Conservation (phyloP, 2,113 vertebrate genomes). For the Muscicapa adusta region DNA sequence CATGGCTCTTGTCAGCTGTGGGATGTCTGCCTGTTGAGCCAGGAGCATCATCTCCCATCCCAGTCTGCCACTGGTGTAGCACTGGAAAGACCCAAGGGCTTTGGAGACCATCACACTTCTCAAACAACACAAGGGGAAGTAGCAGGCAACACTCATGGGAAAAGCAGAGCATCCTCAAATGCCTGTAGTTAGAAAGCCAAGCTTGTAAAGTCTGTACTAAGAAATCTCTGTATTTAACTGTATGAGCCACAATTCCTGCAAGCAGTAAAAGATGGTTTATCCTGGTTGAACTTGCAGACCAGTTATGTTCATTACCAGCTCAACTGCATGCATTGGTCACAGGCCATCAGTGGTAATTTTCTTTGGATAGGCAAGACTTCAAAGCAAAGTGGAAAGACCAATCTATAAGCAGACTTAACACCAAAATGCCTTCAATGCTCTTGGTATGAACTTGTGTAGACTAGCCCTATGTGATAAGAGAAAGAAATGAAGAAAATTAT, state of each 20-base stretch:
- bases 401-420: not conserved
- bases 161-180: not conserved
- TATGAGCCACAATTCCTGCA: not conserved
- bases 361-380: not conserved
- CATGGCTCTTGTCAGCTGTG: not conserved
- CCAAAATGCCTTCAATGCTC: not conserved
- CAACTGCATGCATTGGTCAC: not conserved
- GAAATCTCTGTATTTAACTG: not conserved
- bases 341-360: not conserved
- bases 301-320: not conserved
- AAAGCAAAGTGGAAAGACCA: not conserved
- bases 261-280: not conserved
- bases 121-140: not conserved
- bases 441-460: not conserved
- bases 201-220: not conserved
- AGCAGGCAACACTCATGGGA: not conserved
- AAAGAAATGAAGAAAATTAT: not conserved
- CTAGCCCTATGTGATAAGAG: not conserved
- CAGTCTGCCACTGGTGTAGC: not conserved
- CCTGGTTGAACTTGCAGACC: not conserved
- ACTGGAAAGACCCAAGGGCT: not conserved
- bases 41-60: not conserved
- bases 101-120: not conserved
- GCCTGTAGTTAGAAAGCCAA: not conserved
- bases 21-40: not conserved